Evolutionary conservation across 2,113 vertebrate genomes (phyloP).

Genomic region (Trachemys scripta): DNA sequence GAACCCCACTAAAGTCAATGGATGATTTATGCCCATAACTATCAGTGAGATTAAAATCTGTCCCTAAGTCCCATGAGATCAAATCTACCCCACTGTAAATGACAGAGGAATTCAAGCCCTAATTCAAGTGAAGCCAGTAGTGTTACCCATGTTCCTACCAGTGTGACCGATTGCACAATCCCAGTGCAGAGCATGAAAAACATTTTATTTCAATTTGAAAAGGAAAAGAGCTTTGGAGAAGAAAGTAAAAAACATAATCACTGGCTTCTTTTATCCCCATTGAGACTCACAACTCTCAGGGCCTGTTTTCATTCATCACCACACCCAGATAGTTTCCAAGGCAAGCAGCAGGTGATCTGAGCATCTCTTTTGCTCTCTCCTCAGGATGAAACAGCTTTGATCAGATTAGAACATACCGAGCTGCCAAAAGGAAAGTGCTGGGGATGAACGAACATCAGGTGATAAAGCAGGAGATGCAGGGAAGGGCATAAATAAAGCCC

Average conservation of each 20-base stretch:
- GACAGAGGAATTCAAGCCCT: neutral
- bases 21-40: constrained; percentile 20
- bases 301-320: neutral
- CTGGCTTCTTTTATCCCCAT: neutral
- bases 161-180: neutral
- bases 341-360: neutral
- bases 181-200: neutral
- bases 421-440: neutral
- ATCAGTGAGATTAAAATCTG: constrained; percentile 37
- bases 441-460: neutral
- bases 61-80: neutral
- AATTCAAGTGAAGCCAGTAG: neutral
- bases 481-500: neutral
- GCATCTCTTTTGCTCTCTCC: neutral
- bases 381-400: neutral
- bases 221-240: constrained; percentile 21
- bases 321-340: neutral
- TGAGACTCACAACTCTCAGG: neutral
- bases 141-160: neutral
- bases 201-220: neutral
- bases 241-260: neutral
- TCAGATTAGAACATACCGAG: neutral
- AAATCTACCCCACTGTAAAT: neutral
- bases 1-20: neutral
- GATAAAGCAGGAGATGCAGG: neutral